Base-by-base conservation (phyloP, 1,140 invertebrate species). In the Venturia canescens region DNA sequence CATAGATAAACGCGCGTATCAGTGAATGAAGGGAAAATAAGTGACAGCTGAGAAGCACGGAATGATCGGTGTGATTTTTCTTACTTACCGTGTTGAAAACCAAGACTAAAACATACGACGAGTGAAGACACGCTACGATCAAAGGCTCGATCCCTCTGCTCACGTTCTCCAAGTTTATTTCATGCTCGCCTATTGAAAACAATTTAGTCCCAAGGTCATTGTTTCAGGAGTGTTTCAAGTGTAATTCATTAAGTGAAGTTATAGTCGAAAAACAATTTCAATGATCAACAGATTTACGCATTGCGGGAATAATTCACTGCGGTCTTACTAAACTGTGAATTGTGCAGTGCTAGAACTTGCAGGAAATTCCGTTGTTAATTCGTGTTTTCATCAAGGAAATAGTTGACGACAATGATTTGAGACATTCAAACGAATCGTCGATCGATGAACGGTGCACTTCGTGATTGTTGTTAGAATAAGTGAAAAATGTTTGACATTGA, bases 111-210 rank as follows among this genome's bases (percentile, higher is more conserved):
- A 66, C 9, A 16, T 13, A 29, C 5, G 66, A 69, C 13, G 9
- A 18, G 66, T 31, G 66, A 69, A 15, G 38, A 71, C 3, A 50
- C 21, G n/a, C 15, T 29, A 53, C 11, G n/a, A 44, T 23, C 21
- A 29, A 29, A 81, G 66, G 50, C 21, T 71, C 9, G 3, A 38
- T 71, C 31, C 34, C 44, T 44, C 3, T 74, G 18, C 31, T 74
- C 21, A 11, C 27, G 1, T 74, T 48, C 13, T 74, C 53, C 15
- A 38, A 74, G 44, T 18, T 27, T 74, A 44, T 50, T 18, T 27
- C 50, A 44, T 50, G 16, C 60, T 26, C 15, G 13, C 1, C 2
- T 23, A 4, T 53, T 53, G 50, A 4, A 53, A 53, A 53, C 50
- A 53, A 53, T n/a, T 18, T n/a, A n/a, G 13, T 4, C 13, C 0